Evolutionary conservation across 2,888 invertebrate species (phyloP).

Genomic region (Sisyra nigra): DNA sequence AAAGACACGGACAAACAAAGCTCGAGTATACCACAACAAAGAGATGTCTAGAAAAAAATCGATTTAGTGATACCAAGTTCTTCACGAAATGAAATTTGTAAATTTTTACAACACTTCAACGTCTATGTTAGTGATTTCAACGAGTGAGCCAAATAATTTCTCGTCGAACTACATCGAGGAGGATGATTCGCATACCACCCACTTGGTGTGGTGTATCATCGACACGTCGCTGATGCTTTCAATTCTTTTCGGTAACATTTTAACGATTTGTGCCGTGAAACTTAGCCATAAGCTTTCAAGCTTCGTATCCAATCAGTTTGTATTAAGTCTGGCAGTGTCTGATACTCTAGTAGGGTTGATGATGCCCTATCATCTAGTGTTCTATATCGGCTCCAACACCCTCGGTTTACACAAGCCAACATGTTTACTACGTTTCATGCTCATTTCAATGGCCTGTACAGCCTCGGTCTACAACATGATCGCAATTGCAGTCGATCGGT

Average conservation of each 20-base stretch:
- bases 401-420: conserved; percentile 42
- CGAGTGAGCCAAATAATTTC: background rate
- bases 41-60: too few relatives aligned
- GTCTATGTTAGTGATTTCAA: background rate
- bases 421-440: conserved; percentile 55
- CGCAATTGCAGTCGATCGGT: conserved; percentile 58
- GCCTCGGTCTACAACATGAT: conserved; percentile 66
- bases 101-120: background rate
- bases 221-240: conserved; percentile 47
- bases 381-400: conserved; percentile 41
- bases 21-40: too few relatives aligned
- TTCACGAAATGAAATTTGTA: too few relatives aligned
- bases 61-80: too few relatives aligned
- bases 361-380: conserved; percentile 61
- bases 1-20: too few relatives aligned
- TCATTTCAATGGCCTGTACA: conserved; percentile 58
- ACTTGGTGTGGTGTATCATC: conserved; percentile 40
- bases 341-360: conserved; percentile 64
- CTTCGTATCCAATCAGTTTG: conserved; percentile 60
- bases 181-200: background rate
- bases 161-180: too few relatives aligned
- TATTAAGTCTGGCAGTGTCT: conserved; percentile 61
- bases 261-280: conserved; percentile 59
- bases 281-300: conserved; percentile 50
- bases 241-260: conserved; percentile 55